Conservation (phyloP, 2,113 vertebrate genomes). For the Pundamilia nyererei region DNA sequence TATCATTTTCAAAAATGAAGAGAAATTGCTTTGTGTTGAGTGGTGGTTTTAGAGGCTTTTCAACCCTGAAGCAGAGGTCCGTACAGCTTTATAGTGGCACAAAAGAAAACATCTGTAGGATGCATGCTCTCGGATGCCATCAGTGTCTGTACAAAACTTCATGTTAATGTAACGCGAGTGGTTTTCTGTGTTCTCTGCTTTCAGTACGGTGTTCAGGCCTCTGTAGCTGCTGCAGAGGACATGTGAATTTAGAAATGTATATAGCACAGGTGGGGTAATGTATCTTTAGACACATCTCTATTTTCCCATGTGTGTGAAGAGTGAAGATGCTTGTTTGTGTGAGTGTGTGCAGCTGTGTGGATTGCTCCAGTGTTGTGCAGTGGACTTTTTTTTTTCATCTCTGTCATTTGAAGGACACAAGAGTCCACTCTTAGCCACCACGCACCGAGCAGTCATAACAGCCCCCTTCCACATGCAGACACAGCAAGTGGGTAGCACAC, state of each 20-base stretch:
- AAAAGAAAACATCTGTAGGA: not conserved
- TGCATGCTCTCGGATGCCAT: not conserved
- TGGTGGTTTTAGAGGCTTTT: not conserved
- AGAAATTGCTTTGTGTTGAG: not conserved
- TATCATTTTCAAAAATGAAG: not conserved
- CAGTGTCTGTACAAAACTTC: not conserved
- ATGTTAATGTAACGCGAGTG: not conserved
- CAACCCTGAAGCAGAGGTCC: not conserved
- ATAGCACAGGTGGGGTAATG: not conserved
- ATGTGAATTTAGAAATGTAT: not conserved
- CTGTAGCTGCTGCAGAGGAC: not conserved
- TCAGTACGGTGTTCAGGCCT: not conserved
- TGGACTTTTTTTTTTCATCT: not conserved
- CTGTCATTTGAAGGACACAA: slow-evolving; percentile 50
- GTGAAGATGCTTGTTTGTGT: not conserved
- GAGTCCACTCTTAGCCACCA: not conserved
- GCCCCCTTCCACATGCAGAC: not conserved
- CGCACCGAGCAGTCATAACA: not conserved
- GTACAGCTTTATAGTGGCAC: not conserved
- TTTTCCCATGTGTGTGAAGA: not conserved
- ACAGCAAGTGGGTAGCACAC: too few species aligned
- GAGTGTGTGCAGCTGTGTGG: not conserved
- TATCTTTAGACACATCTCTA: not conserved
- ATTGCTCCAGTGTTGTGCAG: not conserved
- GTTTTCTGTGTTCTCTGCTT: not conserved